A percentile compares a stretch with the other conserved stretches of the same genome.
Evolutionary conservation across 2,888 invertebrate species (phyloP).

Genomic region (Lithosia quadra): DNA sequence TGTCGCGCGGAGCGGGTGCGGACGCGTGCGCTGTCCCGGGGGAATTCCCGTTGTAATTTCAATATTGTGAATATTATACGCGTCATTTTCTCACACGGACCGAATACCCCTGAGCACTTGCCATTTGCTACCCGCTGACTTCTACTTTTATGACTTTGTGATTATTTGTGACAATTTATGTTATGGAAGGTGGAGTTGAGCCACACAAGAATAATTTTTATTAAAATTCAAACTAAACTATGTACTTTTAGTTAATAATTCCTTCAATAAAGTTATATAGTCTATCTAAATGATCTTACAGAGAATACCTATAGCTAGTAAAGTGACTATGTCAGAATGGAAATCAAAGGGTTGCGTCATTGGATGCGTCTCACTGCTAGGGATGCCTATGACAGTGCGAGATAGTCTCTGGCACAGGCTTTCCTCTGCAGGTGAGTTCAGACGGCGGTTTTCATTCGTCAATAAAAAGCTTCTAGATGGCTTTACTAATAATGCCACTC

Average conservation of each 20-base stretch:
- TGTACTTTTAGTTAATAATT: too few species aligned
- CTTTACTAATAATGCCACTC: too few species aligned
- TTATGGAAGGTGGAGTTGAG: conserved; percentile 4
- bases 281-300: too few species aligned
- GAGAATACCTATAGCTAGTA: too few species aligned
- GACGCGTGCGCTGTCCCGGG: conserved; percentile 63
- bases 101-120: conserved; percentile 56
- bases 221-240: background rate
- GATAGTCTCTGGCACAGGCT: background rate
- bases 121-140: conserved; percentile 56
- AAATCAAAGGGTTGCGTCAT: background rate
- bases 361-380: background rate
- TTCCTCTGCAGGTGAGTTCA: too few species aligned
- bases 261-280: background rate
- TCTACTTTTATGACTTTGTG: conserved; percentile 36
- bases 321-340: background rate
- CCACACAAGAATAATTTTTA: background rate
- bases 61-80: conserved; percentile 79
- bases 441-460: too few species aligned
- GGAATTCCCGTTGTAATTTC: conserved; percentile 65
- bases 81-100: conserved; percentile 77
- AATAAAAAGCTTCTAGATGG: too few species aligned
- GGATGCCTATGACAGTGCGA: background rate
- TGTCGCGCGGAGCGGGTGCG: conserved; percentile 58
- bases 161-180: conserved; percentile 36